Evolutionary conservation across 2,888 invertebrate genomes (phyloP), one percentile per base, ranked within the genome.

Genomic region (Ophion obscuratus): DNA sequence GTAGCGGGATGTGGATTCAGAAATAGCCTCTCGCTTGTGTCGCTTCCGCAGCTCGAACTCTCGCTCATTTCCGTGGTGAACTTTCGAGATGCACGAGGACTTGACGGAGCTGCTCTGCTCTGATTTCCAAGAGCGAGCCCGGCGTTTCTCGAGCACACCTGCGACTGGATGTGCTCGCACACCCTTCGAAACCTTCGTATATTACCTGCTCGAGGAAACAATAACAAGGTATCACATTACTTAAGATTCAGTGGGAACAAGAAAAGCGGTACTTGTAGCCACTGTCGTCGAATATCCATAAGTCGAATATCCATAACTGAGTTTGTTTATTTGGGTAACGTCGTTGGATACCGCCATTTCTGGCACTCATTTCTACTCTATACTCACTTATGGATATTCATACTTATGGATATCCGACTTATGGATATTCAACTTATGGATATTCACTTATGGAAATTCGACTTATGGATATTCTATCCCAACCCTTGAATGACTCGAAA

Each of bases 101-200:
- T 96, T 10, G 96, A 95, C 40, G 96, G 96, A 27, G 96, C 95
- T 85, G 90, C 94, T 92, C 93, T 91, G 87, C 92, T 92, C 53
- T 93, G 92, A 14, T 92, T 90, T 11, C 92, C 90, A n/a, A 92
- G 85, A 80, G 89, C 91, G 47, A 93, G 74, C 27, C 92, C 91
- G n/a, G 90, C 89, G 84, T 91, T 92, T 86, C 95, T 94, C 70
- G 95, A 95, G 89, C 95, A 95, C 68, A 97, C 97, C 88, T 98
- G 98, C 53, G 97, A 96, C 94, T 99, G 99, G 88, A 99, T 98
- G 94, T 99, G 98, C 93, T 99, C 99, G 95, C 99, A 99, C 89
- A 99, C 98, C 91, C 99, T 96, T 80, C 99, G 96, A 95, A 99
- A 99, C 86, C 99, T 96, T 81, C 99, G 96, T 90, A 99, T 98